These are phyloP conservation scores for Sebastes diploproa DNA, from an alignment of 2,797 vertebrate species.

Conservation along the genomic window DNA sequence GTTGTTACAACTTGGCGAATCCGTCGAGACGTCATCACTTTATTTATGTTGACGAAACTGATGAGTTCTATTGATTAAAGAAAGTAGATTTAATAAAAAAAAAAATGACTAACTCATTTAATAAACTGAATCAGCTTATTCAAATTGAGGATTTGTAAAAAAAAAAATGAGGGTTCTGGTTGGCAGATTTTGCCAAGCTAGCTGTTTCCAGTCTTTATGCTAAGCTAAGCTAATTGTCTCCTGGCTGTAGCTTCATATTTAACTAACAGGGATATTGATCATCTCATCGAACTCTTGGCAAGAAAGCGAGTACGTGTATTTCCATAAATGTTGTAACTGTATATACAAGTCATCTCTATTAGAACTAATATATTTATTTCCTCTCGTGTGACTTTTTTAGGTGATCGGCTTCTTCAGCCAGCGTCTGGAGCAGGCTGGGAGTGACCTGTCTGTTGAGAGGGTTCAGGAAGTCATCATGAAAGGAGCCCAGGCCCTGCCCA, in stretches of 20 bases:
- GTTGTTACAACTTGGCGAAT: no score
- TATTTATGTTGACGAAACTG: no score
- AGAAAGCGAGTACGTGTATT: background rate
- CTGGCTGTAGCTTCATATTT: no score
- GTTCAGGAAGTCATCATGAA: constrained; percentile 99
- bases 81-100: no score
- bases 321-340: background rate
- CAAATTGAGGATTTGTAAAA: no score
- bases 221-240: no score
- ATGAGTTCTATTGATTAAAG: no score
- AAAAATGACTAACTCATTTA: no score
- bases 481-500: constrained; percentile 93
- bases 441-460: constrained; percentile 94
- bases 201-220: no score
- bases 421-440: constrained; percentile 92
- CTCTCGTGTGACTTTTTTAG: constrained; percentile 67
- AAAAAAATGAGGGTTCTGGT: background rate
- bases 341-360: background rate
- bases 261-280: background rate
- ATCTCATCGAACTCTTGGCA: background rate
- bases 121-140: no score
- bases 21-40: no score
- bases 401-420: constrained; percentile 97
- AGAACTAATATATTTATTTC: background rate
- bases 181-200: background rate